Percentiles rank a stretch among this genome's conserved stretches.
phyloP scores from a whole-genome alignment of 1,140 invertebrate genomes.

The Sinella curviseta region DNA sequence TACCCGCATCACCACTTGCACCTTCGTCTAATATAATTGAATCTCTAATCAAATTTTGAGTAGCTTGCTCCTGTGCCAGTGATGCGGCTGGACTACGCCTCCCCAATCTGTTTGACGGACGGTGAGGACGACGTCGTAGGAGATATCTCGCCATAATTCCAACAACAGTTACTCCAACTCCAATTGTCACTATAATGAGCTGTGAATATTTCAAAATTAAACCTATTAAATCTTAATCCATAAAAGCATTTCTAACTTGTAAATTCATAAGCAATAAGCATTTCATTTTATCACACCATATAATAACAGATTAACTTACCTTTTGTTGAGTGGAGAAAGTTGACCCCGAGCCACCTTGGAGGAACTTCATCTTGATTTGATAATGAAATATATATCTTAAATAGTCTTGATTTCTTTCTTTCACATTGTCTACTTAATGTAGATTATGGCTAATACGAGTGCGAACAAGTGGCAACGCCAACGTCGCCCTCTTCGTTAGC shows the following conservation, averaged over 20 bases:
- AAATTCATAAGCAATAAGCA: background rate
- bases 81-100: background rate
- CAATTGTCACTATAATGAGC: slow-evolving; percentile 39
- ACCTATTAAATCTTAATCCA: too few species aligned
- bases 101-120: background rate
- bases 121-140: slow-evolving; percentile 26
- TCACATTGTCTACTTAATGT: too few species aligned
- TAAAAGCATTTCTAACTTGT: background rate
- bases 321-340: slow-evolving; percentile 7
- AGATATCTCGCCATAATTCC: slow-evolving; percentile 41
- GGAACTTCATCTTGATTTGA: slow-evolving; percentile 17
- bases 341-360: background rate
- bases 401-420: too few species aligned
- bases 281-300: background rate
- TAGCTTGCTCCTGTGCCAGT: background rate
- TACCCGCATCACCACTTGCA: slow-evolving; percentile 6
- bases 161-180: slow-evolving; percentile 41
- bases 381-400: too few species aligned
- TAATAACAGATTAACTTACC: slow-evolving; percentile 12
- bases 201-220: slow-evolving; percentile 11
- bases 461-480: too few species aligned
- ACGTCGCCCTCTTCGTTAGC: too few species aligned
- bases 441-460: too few species aligned
- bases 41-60: slow-evolving; percentile 16
- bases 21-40: background rate